These are phyloP conservation scores for Hydrotaea diabolus DNA, from an alignment of 2,888 invertebrate genomes.

Conservation along the genomic window DNA sequence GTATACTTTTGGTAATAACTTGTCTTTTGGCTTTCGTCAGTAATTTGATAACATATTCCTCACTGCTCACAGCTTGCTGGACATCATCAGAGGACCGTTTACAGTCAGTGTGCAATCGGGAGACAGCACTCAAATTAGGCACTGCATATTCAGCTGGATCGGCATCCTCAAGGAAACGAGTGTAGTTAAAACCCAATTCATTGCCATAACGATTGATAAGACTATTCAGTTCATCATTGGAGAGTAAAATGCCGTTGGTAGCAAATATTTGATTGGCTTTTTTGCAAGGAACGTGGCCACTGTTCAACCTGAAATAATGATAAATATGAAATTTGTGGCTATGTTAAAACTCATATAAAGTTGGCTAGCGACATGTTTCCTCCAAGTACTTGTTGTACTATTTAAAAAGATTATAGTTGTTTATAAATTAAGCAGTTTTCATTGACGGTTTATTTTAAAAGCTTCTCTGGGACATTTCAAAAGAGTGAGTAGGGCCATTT, in stretches of 20 bases:
- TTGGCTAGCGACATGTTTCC: too few species aligned
- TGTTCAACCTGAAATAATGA: slow-evolving; percentile 82
- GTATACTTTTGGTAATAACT: slow-evolving; percentile 85
- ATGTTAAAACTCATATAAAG: too few species aligned
- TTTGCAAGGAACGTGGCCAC: slow-evolving; percentile 86
- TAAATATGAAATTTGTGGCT: too few species aligned
- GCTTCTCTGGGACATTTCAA: too few species aligned
- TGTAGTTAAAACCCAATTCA: slow-evolving; percentile 89
- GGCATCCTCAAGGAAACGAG: slow-evolving; percentile 85
- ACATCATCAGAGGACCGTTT: slow-evolving; percentile 81
- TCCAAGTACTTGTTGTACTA: too few species aligned
- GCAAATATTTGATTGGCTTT: slow-evolving; percentile 87
- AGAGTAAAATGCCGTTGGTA: slow-evolving; percentile 85
- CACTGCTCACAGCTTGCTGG: slow-evolving; percentile 81
- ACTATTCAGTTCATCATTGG: slow-evolving; percentile 85
- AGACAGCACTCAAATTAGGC: slow-evolving; percentile 72
- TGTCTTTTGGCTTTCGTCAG: slow-evolving; percentile 88
- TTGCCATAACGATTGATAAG: slow-evolving; percentile 87
- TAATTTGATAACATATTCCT: slow-evolving; percentile 84
- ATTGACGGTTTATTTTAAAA: too few species aligned
- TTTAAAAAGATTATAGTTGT: too few species aligned
- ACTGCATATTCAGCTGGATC: slow-evolving; percentile 79
- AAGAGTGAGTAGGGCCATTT: too few species aligned
- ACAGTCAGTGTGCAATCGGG: slow-evolving; percentile 68
- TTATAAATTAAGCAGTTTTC: too few species aligned